Base-by-base conservation (phyloP, 2,113 vertebrate genomes). In the Platysteira castanea region DNA sequence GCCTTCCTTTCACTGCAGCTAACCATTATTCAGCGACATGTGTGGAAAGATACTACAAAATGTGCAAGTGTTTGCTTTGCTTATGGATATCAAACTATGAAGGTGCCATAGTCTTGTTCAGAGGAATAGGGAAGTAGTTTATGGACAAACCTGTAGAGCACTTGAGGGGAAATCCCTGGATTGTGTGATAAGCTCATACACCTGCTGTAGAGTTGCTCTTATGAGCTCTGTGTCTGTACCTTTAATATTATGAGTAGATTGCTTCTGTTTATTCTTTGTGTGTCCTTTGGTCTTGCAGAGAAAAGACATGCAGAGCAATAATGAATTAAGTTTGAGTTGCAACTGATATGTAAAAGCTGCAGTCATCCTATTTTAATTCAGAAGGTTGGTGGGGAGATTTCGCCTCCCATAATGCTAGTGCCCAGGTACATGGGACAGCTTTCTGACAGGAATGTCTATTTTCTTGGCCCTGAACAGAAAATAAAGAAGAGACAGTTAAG, bases 181-280 rank as follows among this genome's bases (percentile, higher is more conserved):
- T 26, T 11, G 16, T 1, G 0, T 33, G 39, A 50, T 70, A 14
- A 77, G 19, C 19, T 23, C 26, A 1, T 24, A 35, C 12, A 61
- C 28, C 44, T 63, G 3, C n/a, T 71, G 6, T 46, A 50, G 12
- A 70, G 11, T 39, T 75, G 31, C 46, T 54, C 20, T 77, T 53
- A 33, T 0, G 0, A 75, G 9, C 10, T 87, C 39, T 47, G 26
- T 69, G 73, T 27, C 19, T 68, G 11, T 60, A 27, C 12, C 20
- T 81, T 41, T 46, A 1, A 46, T 41, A 57, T 56, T 41, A 28
- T 27, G 24, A 77, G 27, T n/a, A 46, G 37, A 12, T 46, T 59
- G 26, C 20, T 82, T 61, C 9, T 42, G 0, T 70, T 85, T 78
- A 17, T 60, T 52, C 50, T 41, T 87, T 65, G 7, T 12, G 4